Conservation (phyloP, 2,888 invertebrate species). For the Operophtera brumata region DNA sequence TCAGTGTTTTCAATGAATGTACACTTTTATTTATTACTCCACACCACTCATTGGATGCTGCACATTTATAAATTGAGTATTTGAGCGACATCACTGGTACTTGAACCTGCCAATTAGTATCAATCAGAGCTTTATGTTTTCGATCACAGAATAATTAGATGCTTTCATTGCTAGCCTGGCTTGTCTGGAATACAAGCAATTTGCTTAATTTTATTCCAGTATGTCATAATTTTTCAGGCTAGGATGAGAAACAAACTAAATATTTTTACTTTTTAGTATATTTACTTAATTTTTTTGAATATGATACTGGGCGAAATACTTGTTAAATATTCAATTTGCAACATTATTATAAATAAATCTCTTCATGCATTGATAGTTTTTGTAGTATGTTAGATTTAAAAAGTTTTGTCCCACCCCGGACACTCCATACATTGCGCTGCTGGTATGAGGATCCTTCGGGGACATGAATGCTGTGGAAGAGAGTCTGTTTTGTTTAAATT, state of each 20-base stretch:
- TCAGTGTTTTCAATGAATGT: neutral
- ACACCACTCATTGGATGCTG: neutral
- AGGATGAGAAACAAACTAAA: neutral
- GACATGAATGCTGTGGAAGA: too few relatives aligned
- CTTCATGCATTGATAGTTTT: too few relatives aligned
- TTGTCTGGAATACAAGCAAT: neutral
- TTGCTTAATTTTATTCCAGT: neutral
- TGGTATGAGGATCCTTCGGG: too few relatives aligned
- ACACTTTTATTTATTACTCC: neutral
- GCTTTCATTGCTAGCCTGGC: neutral
- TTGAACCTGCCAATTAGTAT: conserved; percentile 5
- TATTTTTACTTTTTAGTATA: neutral
- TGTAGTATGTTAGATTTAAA: too few relatives aligned
- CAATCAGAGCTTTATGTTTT: neutral
- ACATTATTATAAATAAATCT: too few relatives aligned
- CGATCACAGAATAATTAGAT: neutral
- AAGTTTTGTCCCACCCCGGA: too few relatives aligned
- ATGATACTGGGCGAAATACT: neutral
- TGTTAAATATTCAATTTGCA: too few relatives aligned
- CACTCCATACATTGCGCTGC: too few relatives aligned
- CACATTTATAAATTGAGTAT: neutral
- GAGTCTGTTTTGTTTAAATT: too few relatives aligned
- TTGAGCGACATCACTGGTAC: conserved; percentile 1
- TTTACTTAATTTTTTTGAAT: neutral
- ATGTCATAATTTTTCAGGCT: neutral